phyloP scores from a whole-genome alignment of 2,113 vertebrate species.

The Plotosus lineatus region DNA sequence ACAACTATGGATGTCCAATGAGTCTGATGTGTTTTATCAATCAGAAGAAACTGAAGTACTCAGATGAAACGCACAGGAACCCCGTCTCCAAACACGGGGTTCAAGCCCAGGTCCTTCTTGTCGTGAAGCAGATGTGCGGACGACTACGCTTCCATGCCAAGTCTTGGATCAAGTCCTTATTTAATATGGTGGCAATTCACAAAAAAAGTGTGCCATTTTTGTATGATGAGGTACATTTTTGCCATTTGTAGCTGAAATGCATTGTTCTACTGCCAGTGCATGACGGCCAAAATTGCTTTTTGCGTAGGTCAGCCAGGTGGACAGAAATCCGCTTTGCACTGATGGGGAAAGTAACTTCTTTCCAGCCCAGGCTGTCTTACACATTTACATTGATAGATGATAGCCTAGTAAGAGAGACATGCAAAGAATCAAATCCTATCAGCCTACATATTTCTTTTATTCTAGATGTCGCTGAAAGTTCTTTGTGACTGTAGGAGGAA shows the following conservation, averaged over 20 bases:
- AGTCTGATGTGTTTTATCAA: too few relatives aligned
- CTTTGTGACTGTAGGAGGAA: constrained; percentile 58
- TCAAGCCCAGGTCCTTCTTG: too few relatives aligned
- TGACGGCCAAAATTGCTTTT: constrained; percentile 34
- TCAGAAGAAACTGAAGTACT: too few relatives aligned
- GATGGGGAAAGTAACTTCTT: constrained; percentile 45
- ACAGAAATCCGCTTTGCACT: constrained; percentile 45
- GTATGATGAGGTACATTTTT: neutral
- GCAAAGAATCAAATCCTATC: constrained; percentile 65
- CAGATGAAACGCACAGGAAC: too few relatives aligned
- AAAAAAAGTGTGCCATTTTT: neutral
- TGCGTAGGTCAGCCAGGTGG: constrained; percentile 49
- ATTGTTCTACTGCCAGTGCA: constrained; percentile 4
- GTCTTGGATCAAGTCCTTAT: neutral
- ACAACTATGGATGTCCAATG: too few relatives aligned
- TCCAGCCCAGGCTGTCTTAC: constrained; percentile 50
- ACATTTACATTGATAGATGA: constrained; percentile 63
- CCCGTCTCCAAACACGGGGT: too few relatives aligned
- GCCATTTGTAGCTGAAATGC: neutral
- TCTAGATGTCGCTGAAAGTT: constrained; percentile 52
- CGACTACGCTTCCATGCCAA: too few relatives aligned
- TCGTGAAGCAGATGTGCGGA: too few relatives aligned
- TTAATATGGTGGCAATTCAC: neutral
- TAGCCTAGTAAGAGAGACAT: constrained; percentile 50
- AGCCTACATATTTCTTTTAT: constrained; percentile 58